Conservation (phyloP, 2,113 vertebrate species). For the Scalopus aquaticus region DNA sequence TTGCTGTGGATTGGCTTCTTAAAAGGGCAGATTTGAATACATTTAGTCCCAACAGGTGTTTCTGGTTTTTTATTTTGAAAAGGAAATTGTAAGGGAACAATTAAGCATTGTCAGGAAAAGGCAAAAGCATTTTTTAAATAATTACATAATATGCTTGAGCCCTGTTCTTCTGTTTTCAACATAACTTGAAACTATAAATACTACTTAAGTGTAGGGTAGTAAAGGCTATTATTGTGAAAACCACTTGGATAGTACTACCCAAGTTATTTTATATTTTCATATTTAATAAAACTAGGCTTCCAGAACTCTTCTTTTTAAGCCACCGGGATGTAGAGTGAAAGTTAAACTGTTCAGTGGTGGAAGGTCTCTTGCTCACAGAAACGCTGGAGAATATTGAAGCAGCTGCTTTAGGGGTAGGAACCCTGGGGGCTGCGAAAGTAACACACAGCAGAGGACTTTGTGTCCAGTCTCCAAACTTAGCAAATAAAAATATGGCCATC, state of each 20-base stretch:
- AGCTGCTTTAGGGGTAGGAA: neutral
- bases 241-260: conserved; percentile 14
- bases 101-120: conserved; percentile 70
- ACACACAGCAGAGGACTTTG: neutral
- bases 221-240: conserved; percentile 26
- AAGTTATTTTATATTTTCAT: conserved; percentile 44
- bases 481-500: neutral
- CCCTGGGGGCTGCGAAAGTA: neutral
- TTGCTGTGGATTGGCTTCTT: neutral
- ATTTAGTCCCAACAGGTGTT: conserved; percentile 69
- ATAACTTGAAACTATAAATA: conserved; percentile 55
- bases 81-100: conserved; percentile 74
- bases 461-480: neutral
- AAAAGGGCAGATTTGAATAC: conserved; percentile 61
- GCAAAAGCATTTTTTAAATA: conserved; percentile 56
- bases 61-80: conserved; percentile 74
- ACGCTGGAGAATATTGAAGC: neutral
- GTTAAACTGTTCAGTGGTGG: neutral
- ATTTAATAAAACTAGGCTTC: conserved; percentile 46
- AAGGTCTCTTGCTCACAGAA: neutral
- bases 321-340: neutral
- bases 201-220: conserved; percentile 15
- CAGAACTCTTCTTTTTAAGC: neutral
- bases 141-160: conserved; percentile 60
- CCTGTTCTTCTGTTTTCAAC: conserved; percentile 41